phyloP scores from a whole-genome alignment of 2,888 invertebrate species.

The Athalia circularis region DNA sequence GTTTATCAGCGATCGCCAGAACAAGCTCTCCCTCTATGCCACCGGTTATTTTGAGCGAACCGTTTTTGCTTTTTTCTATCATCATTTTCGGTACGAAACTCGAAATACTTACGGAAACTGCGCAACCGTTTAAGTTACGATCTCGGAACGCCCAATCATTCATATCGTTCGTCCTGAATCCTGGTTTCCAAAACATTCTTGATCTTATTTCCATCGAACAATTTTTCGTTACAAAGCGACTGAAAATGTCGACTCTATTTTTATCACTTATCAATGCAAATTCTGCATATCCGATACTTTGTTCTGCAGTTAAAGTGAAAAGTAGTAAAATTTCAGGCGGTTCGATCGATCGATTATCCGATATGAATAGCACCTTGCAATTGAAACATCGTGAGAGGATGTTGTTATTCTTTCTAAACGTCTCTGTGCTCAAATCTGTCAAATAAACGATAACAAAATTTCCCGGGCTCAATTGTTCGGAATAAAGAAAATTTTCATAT shows the following conservation, averaged over 20 bases:
- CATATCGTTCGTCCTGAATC: background rate
- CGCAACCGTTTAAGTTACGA: conserved; percentile 18
- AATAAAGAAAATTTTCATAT: too few species aligned
- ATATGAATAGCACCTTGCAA: too few species aligned
- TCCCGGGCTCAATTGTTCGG: too few species aligned
- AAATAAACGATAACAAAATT: too few species aligned
- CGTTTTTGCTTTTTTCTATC: background rate
- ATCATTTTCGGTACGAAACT: conserved; percentile 33
- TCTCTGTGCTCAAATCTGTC: too few species aligned
- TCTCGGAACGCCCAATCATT: background rate
- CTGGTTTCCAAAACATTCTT: conserved; percentile 1
- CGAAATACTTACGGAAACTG: conserved; percentile 10
- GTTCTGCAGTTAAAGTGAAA: background rate
- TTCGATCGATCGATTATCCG: too few species aligned
- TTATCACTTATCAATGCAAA: background rate
- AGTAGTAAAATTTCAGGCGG: background rate
- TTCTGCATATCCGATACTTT: background rate
- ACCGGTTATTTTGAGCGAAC: background rate
- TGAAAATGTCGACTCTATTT: background rate
- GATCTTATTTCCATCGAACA: conserved; percentile 19
- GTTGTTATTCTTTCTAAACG: too few species aligned
- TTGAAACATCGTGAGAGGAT: too few species aligned
- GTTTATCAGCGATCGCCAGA: background rate
- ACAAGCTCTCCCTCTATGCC: conserved; percentile 25
- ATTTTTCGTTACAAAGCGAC: background rate